Evolutionary conservation across 2,797 vertebrate species (phyloP).

Genomic region (Girardinus metallicus): DNA sequence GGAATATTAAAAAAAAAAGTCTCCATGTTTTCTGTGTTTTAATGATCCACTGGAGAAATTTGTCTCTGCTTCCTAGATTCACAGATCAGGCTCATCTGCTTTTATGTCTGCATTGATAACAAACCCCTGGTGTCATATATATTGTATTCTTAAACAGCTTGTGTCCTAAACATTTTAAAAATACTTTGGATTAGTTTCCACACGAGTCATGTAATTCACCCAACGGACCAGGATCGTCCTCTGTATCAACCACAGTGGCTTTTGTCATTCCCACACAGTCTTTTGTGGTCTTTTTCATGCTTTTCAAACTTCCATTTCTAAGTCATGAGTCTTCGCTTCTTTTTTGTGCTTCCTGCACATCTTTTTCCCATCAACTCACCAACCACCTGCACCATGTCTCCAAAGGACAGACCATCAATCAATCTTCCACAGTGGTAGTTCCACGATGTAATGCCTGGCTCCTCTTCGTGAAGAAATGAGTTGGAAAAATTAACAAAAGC

Average conservation of each 20-base stretch:
- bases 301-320: constrained; percentile 29
- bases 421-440: constrained; percentile 32
- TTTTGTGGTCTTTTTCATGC: constrained; percentile 1
- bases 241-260: background rate
- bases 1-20: no score
- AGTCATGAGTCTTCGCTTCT: constrained; percentile 10
- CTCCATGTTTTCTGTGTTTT: background rate
- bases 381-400: constrained; percentile 39
- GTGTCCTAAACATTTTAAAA: background rate
- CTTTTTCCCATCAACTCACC: constrained; percentile 39
- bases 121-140: background rate
- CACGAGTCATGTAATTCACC: background rate
- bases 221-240: background rate
- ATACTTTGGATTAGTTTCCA: background rate
- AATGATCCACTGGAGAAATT: background rate
- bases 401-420: constrained; percentile 45
- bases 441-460: constrained; percentile 30
- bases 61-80: background rate
- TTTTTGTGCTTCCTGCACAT: constrained; percentile 31
- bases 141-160: background rate
- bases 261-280: constrained; percentile 1
- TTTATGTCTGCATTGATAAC: background rate
- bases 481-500: constrained; percentile 13
- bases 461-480: constrained; percentile 17
- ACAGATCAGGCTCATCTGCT: background rate